phyloP scores from a whole-genome alignment of 2,113 vertebrate genomes.

The Smithornis capensis region DNA sequence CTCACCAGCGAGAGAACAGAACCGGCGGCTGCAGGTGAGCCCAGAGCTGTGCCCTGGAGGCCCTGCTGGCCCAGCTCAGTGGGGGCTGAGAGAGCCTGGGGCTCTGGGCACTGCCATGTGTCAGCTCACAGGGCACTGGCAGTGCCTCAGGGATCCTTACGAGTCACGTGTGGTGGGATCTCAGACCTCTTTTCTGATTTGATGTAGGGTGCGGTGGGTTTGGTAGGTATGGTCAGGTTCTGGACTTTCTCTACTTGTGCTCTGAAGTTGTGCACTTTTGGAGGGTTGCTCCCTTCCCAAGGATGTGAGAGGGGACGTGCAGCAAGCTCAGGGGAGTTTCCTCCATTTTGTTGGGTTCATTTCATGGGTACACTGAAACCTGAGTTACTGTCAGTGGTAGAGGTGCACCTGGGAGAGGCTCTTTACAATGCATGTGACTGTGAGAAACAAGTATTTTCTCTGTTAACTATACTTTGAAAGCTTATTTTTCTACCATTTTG shows the following conservation, averaged over 20 bases:
- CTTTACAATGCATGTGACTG: neutral
- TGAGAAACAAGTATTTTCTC: neutral
- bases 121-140: neutral
- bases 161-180: fast-evolving
- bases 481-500: slow-evolving; percentile 20
- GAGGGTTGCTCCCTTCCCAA: neutral
- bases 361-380: neutral
- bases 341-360: neutral
- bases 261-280: neutral
- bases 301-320: neutral
- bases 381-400: fast-evolving
- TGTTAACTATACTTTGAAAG: neutral
- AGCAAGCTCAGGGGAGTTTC: neutral
- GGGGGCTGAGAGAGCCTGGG: no score
- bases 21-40: slow-evolving; percentile 90
- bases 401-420: neutral
- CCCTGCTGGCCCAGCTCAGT: neutral
- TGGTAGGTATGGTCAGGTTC: neutral
- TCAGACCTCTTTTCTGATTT: no score
- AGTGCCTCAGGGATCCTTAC: fast-evolving
- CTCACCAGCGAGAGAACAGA: slow-evolving; percentile 92
- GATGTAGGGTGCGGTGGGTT: no score
- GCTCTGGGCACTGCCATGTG: neutral
- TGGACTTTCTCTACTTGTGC: neutral
- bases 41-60: neutral